Evolutionary conservation across 2,888 invertebrate genomes (phyloP).

Genomic region (Cephus spinipes): DNA sequence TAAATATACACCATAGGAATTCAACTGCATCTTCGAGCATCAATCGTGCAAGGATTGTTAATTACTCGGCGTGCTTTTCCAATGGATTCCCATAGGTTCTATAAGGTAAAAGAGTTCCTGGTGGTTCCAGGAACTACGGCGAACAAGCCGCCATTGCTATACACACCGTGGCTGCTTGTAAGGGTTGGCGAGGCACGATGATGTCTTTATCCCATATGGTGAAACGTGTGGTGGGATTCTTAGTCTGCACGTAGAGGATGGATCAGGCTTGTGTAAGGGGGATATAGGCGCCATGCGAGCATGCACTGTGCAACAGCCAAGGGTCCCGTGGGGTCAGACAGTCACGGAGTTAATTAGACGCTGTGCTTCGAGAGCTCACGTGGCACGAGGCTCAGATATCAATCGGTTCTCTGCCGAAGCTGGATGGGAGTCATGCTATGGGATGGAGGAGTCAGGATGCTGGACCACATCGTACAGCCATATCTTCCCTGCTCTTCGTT

Average conservation of each 20-base stretch:
- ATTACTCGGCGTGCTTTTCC: no score
- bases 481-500: conserved; percentile 4
- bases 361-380: conserved; percentile 54
- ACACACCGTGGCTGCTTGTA: background rate
- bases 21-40: no score
- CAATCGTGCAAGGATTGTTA: no score
- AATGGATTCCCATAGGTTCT: no score
- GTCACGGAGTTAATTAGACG: conserved; percentile 67
- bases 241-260: conserved; percentile 29
- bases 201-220: conserved; percentile 59
- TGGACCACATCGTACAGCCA: background rate
- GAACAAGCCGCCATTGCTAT: no score
- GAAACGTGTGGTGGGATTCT: conserved; percentile 17
- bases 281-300: conserved; percentile 49
- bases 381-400: conserved; percentile 62
- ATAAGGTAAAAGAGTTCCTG: no score
- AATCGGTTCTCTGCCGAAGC: conserved; percentile 43
- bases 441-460: no score
- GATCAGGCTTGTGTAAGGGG: conserved; percentile 31
- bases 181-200: conserved; percentile 49
- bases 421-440: background rate
- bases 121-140: no score
- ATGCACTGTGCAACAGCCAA: conserved; percentile 45
- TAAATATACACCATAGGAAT: no score
- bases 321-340: conserved; percentile 60